phyloP scores from a whole-genome alignment of 2,888 invertebrate genomes.

The Drosophila borborema region DNA sequence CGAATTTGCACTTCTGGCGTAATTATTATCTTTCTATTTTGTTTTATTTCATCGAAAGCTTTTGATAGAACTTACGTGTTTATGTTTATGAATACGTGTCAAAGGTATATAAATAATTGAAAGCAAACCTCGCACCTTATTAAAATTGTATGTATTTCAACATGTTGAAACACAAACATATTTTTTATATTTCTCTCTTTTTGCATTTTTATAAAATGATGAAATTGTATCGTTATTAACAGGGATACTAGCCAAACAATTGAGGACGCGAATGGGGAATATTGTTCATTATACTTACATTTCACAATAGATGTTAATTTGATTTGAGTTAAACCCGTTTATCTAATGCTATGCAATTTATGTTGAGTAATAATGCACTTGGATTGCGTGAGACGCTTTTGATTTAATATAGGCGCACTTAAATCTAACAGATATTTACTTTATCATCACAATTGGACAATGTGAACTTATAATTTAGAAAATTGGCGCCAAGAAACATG shows the following conservation, averaged over 20 bases:
- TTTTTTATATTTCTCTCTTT: not conserved
- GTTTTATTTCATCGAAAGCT: conserved; percentile 30
- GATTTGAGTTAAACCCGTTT: conserved; percentile 37
- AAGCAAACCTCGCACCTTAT: not conserved
- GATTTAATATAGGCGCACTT: not conserved
- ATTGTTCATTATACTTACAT: conserved; percentile 51
- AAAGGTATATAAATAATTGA: conserved; percentile 15
- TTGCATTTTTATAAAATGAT: not conserved
- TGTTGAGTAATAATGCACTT: conserved; percentile 37
- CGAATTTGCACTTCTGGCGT: conserved; percentile 28
- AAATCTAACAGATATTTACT: not conserved
- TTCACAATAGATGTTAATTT: conserved; percentile 29
- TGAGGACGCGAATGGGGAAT: not conserved
- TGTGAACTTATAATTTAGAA: conserved; percentile 26
- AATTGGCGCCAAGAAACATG: conserved; percentile 30
- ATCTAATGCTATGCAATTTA: conserved; percentile 24
- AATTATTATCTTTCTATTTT: conserved; percentile 17
- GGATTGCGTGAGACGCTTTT: conserved; percentile 45
- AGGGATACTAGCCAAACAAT: not conserved
- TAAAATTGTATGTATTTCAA: not conserved
- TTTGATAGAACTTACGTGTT: conserved; percentile 10
- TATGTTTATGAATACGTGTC: conserved; percentile 36
- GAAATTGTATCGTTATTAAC: too few species aligned
- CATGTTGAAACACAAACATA: too few species aligned
- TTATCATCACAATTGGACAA: conserved; percentile 16